A percentile compares a stretch with the other conserved stretches of the same genome.
These are phyloP conservation scores for Sciaenops ocellatus DNA, from an alignment of 2,797 vertebrate genomes.

Conservation along the genomic window DNA sequence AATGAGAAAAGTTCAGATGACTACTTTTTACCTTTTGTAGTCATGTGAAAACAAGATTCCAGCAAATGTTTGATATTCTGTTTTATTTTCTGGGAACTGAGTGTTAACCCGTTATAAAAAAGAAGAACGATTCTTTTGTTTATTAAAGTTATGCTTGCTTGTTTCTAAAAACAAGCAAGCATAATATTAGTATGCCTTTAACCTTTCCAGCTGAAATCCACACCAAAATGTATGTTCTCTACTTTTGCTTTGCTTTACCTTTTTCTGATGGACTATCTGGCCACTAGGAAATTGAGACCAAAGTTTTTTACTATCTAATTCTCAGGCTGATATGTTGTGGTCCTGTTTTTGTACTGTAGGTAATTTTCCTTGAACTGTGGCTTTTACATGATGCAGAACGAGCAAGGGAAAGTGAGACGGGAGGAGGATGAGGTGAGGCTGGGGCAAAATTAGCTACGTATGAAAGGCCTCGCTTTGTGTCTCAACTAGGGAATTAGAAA, in stretches of 20 bases:
- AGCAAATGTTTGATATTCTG: not conserved
- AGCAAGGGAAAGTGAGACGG: conserved; percentile 11
- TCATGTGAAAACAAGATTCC: not conserved
- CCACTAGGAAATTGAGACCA: not conserved
- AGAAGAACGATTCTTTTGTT: not conserved
- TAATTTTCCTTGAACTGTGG: conserved; percentile 14
- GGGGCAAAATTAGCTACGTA: conserved; percentile 72
- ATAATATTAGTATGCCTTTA: no score
- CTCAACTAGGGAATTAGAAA: conserved; percentile 84
- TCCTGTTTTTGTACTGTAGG: not conserved
- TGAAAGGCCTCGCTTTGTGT: conserved; percentile 81
- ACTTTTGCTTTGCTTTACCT: not conserved
- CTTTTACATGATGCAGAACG: conserved; percentile 38
- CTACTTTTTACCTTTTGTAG: not conserved
- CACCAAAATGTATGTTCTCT: not conserved
- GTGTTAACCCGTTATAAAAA: not conserved
- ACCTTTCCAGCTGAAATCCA: not conserved
- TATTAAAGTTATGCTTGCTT: not conserved
- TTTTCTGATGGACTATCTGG: not conserved
- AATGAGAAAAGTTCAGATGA: conserved; percentile 37
- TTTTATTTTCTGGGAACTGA: no score
- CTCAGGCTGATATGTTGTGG: not conserved
- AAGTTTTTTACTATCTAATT: not conserved
- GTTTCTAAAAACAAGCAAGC: not conserved
- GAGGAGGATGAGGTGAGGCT: conserved; percentile 30